Base-by-base conservation (phyloP, 2,113 vertebrate species). In the Miniopterus natalensis region DNA sequence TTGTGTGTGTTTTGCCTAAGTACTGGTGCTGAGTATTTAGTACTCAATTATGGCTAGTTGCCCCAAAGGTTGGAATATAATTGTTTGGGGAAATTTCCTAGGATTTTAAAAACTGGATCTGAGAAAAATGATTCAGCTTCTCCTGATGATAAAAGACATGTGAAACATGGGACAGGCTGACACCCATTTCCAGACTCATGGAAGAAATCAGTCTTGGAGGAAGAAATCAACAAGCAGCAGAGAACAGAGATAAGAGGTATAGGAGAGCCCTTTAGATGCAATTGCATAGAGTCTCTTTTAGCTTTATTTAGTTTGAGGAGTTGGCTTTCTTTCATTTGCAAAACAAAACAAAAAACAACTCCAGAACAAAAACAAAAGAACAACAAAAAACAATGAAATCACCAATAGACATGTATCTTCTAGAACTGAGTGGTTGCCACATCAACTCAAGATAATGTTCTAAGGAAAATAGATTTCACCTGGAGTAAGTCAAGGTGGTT, bases 251-350 rank as follows among this genome's bases (percentile, higher is more conserved):
- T 47, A 85, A 93, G 65, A 66, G 31, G 9, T 73, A 6, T 45
- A 63, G 59, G 40, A 84, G 20, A 71, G 0, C 23, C 20, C 14
- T 81, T 91, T 68, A 55, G 25, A 17, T 79, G 4, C 1, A 29
- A 8, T 59, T 53, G 40, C 36, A 42, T 66, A 66, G 86, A 81
- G 27, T 71, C 14, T 9, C 10, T 65, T 93, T 36, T 81, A 86
- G 61, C 18, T 42, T 94, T 63, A 92, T 20, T 51, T 80, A 57
- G 70, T 79, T 75, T 84, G 25, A 91, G 68, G 31, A 95, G 27
- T 57, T 84, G 42, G 2, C 79, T 83, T 88, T 55, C 21, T 88
- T 93, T 79, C 70, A 70, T 65, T 88, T 65, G 1, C 6, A 88
- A 79, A 87, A 73, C 21, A 45, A 71, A 86, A 45, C 17, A 86